Evolutionary conservation across 2,888 invertebrate species (phyloP), one percentile per base, ranked within the genome.

Genomic region (Aelia acuminata): DNA sequence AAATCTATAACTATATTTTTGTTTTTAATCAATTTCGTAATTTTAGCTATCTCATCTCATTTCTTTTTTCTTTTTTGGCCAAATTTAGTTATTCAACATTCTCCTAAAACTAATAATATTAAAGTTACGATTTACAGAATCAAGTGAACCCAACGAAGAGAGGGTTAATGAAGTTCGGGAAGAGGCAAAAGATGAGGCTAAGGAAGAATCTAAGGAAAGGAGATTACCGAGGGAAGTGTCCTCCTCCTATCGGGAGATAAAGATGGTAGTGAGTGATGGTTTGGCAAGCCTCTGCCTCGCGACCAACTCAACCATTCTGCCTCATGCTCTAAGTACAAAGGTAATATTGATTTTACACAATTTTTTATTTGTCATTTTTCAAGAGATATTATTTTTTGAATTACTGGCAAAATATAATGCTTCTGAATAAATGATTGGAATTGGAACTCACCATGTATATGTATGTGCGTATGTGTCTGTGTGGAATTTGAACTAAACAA

Each of bases 261-360:
- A 43, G n/a, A 47, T 87, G 49, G 31, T 31, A 48, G 39, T 87
- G 35, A 87, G 35, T 5, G 87, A 87, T 35, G 87, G 87, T 5
- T 49, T 87, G 48, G 87, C 87, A 22, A 75, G 96, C 91, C 92
- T 95, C 89, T 93, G 94, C 89, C 92, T 95, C 84, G 94, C 93
- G 50, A 93, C 94, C 47, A 93, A 93, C 48, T 93, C 93, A n/a
- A 93, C 94, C 0, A 94, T 94, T 91, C 92, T 94, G 90, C 94
- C 94, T 90, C 94, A 95, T 91, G 94, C 94, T 22, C 93, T 95
- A 53, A 95, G 94, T 90, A 92, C 94, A 53, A 93, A 94, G 93
- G 95, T 95, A 92, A 91, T 70, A 0, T 22, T 39, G 3, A 80
- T 80, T 39, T 20, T 75, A 2, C 39, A 8, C 5, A 35, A 13